Conservation (phyloP, 2,797 vertebrate species). For the Knipowitschia caucasica region DNA sequence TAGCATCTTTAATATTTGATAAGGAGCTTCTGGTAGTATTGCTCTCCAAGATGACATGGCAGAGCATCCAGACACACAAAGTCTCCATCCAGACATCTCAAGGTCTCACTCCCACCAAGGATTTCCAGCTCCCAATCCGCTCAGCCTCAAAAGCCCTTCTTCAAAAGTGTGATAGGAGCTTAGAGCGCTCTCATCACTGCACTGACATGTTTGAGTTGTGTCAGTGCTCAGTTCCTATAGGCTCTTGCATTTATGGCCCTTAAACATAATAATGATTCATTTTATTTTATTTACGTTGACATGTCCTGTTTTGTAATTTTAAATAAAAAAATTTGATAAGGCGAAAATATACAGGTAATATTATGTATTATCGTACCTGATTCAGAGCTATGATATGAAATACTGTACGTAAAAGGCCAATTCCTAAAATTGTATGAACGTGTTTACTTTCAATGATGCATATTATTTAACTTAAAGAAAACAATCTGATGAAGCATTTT, state of each 20-base stretch:
- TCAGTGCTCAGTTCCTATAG: not conserved
- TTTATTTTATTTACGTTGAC: too few species aligned
- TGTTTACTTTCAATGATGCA: constrained; percentile 24
- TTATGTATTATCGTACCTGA: too few species aligned
- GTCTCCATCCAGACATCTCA: constrained; percentile 63
- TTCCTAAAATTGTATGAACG: constrained; percentile 30
- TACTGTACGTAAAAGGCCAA: constrained; percentile 32
- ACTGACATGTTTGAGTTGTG: not conserved
- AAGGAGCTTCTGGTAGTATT: constrained; percentile 66
- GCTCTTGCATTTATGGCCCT: too few species aligned
- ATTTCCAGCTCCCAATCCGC: constrained; percentile 35
- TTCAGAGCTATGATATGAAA: too few species aligned
- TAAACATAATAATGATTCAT: too few species aligned
- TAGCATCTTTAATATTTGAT: constrained; percentile 84
- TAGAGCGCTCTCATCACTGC: not conserved
- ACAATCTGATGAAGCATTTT: constrained; percentile 35
- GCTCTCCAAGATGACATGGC: constrained; percentile 64
- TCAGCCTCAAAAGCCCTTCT: constrained; percentile 38
- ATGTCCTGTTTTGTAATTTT: too few species aligned
- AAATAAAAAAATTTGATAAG: too few species aligned
- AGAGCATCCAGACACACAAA: constrained; percentile 45
- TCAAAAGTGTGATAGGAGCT: constrained; percentile 25
- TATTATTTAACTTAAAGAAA: constrained; percentile 35
- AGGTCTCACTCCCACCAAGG: constrained; percentile 43
- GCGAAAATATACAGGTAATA: too few species aligned